Evolutionary conservation across 2,888 invertebrate species (phyloP), one percentile per base, ranked within the genome.

Genomic region (Sesia apiformis): DNA sequence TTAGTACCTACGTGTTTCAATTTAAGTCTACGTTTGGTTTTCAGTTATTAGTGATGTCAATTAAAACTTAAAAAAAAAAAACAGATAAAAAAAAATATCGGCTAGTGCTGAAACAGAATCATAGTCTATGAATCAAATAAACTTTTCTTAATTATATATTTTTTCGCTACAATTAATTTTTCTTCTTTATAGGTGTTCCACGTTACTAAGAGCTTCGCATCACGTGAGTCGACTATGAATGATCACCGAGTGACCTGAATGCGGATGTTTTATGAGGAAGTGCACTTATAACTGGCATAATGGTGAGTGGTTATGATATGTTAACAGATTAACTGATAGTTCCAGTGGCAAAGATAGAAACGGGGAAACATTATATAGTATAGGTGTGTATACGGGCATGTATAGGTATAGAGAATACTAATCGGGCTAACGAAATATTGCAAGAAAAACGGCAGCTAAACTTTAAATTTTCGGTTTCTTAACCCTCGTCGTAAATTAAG

Each of bases 251-350:
- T 65, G 81, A 77, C 75, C 77, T 76, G 74, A 74, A 83, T 83
- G 79, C 66, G 66, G 67, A 46, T 66, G 70, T 67, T 80, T 81
- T 80, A 83, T 82, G 78, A 72, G 69, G 66, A 57, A 76, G 69
- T 71, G 82, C 85, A 86, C 84, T 86, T 76, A 79, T 66, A 69
- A 57, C 60, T 60, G 65, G 65, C 72, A 80, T 70, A 74, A 85
- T 85, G 85, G 84, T 85, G 59, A 85, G 86, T 63, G 54, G 62
- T 65, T 66, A 72, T 61, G 64, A 56, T 42, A 60, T 67, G 69
- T 60, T 72, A 65, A 73, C 62, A 57, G 67, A 56, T 7, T 49
- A 53, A 63, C 42, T 56, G 69, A 70, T 52, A 54, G 63, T 39
- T 63, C 59, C 57, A 56, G 51, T 56, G 54, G 43, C 53, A 39